Percentiles rank a stretch among this genome's conserved stretches.
phyloP scores from a whole-genome alignment of 2,888 invertebrate species.

The Andrena bicolor region DNA sequence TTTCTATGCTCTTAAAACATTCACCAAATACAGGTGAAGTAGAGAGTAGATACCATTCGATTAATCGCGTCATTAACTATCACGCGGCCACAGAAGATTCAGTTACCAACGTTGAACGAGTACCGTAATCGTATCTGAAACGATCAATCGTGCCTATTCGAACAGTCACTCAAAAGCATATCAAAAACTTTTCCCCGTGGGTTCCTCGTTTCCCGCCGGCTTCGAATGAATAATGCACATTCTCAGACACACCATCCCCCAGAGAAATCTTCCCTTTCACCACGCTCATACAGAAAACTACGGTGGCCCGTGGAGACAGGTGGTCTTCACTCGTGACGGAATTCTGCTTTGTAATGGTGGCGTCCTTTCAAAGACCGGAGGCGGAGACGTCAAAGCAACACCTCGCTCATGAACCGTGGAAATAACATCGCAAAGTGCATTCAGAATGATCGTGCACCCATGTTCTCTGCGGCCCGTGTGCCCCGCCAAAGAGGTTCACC shows the following conservation, averaged over 20 bases:
- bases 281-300: constrained; percentile 52
- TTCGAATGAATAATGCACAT: constrained; percentile 60
- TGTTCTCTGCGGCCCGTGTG: background rate
- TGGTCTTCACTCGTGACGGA: constrained; percentile 39
- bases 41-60: background rate
- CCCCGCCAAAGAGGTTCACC: background rate
- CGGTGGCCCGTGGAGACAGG: constrained; percentile 48
- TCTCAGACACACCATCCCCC: constrained; percentile 50
- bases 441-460: constrained; percentile 6
- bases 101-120: background rate
- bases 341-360: constrained; percentile 39
- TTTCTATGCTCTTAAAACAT: too few relatives aligned
- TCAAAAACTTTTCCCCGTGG: constrained; percentile 43
- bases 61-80: background rate
- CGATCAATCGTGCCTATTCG: constrained; percentile 42
- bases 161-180: constrained; percentile 29
- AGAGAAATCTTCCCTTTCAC: constrained; percentile 61
- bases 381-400: constrained; percentile 40
- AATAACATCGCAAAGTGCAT: constrained; percentile 41
- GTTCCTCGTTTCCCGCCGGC: constrained; percentile 18
- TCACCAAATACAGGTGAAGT: too few relatives aligned
- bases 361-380: constrained; percentile 32
- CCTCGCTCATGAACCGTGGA: constrained; percentile 18
- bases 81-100: background rate
- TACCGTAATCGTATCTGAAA: background rate